Evolutionary conservation across 2,888 invertebrate genomes (phyloP).

Genomic region (Thelaira solivaga): DNA sequence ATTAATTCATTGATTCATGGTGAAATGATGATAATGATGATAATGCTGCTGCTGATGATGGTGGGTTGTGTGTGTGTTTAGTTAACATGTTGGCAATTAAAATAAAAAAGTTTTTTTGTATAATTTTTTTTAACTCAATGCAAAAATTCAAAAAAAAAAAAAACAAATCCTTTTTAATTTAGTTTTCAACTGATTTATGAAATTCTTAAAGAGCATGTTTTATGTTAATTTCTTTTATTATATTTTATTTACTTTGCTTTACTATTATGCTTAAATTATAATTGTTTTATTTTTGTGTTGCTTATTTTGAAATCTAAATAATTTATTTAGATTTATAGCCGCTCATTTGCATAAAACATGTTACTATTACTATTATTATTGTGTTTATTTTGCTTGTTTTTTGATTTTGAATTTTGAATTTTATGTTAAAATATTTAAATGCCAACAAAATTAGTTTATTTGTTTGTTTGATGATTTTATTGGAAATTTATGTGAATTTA

Average conservation of each 20-base stretch:
- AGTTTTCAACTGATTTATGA: slow-evolving; percentile 16
- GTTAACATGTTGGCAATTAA: too few relatives aligned
- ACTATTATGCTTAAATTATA: slow-evolving; percentile 12
- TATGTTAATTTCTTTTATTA: slow-evolving; percentile 32
- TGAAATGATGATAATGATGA: too few relatives aligned
- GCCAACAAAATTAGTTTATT: slow-evolving; percentile 5
- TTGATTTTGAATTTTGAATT: not conserved
- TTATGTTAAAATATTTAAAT: slow-evolving; percentile 13
- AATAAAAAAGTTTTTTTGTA: too few relatives aligned
- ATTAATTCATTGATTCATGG: slow-evolving; percentile 56
- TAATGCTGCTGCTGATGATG: too few relatives aligned
- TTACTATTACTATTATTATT: slow-evolving; percentile 22
- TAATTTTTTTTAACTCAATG: too few relatives aligned
- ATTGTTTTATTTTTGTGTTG: slow-evolving; percentile 11
- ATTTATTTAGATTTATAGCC: slow-evolving; percentile 42
- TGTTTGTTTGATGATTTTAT: slow-evolving; percentile 44
- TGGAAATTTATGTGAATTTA: slow-evolving; percentile 28
- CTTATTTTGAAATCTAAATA: not conserved
- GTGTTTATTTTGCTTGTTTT: not conserved
- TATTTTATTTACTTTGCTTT: not conserved
- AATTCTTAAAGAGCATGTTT: slow-evolving; percentile 24
- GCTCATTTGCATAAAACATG: slow-evolving; percentile 52
- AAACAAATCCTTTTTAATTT: too few relatives aligned
- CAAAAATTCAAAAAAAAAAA: not conserved
- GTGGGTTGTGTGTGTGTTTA: too few relatives aligned